These are phyloP conservation scores for Acholoe squamosa DNA, from an alignment of 2,888 invertebrate genomes.

Conservation along the genomic window DNA sequence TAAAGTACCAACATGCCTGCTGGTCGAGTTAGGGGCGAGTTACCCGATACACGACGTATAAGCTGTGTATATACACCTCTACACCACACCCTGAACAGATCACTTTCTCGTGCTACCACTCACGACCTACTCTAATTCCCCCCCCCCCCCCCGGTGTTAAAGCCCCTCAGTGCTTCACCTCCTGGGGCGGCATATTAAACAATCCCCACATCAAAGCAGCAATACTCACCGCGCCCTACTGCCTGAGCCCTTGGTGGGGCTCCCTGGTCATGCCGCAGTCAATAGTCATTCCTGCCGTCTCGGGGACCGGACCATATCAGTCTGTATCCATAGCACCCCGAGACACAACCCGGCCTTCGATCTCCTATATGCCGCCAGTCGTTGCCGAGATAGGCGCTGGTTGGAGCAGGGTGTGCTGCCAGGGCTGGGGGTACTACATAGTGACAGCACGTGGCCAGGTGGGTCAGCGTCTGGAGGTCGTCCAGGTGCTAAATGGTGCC, in stretches of 20 bases:
- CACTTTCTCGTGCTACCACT: background rate
- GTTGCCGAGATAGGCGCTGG: no score
- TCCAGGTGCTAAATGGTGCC: background rate
- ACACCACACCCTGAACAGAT: background rate
- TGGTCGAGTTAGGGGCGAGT: no score
- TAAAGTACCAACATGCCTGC: no score
- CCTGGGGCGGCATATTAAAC: slow-evolving; percentile 19
- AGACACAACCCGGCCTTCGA: background rate
- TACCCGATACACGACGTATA: no score
- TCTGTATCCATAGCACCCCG: background rate
- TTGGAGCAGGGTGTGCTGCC: no score
- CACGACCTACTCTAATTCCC: background rate
- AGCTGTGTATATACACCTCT: no score
- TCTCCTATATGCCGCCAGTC: background rate
- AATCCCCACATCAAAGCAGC: background rate
- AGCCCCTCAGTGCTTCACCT: background rate
- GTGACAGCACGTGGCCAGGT: background rate
- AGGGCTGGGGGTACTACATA: background rate
- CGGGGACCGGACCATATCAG: background rate
- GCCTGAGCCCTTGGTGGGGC: background rate
- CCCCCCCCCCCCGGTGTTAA: background rate
- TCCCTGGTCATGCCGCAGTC: slow-evolving; percentile 2
- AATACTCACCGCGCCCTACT: background rate
- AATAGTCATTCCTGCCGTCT: slow-evolving; percentile 20
- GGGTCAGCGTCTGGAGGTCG: slow-evolving; percentile 21